phyloP scores from a whole-genome alignment of 2,888 invertebrate genomes.

The Salticus scenicus region DNA sequence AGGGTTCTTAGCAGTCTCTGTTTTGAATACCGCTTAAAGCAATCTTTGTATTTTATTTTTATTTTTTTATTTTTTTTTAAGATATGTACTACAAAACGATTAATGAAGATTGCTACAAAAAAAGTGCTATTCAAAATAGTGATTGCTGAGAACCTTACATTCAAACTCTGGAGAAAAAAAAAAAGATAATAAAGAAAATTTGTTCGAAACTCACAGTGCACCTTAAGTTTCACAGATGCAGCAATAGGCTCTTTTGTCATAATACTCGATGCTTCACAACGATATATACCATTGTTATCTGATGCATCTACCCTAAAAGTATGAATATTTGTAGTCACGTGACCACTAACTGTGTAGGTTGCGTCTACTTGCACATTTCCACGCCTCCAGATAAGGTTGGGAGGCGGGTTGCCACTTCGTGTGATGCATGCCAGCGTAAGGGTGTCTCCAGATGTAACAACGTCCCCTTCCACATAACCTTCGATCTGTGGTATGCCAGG shows the following conservation, averaged over 20 bases:
- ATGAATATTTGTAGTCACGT: conserved; percentile 73
- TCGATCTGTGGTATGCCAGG: conserved; percentile 93
- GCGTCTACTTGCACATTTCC: conserved; percentile 66
- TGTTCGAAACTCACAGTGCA: conserved; percentile 76
- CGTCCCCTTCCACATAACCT: conserved; percentile 92
- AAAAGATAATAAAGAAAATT: too few relatives aligned
- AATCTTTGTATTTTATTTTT: too few relatives aligned
- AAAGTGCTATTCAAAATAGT: too few relatives aligned
- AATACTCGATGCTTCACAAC: conserved; percentile 85
- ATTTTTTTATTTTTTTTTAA: too few relatives aligned
- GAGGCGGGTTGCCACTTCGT: conserved; percentile 95
- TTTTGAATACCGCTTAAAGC: too few relatives aligned
- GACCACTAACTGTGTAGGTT: conserved; percentile 61
- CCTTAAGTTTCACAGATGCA: conserved; percentile 74
- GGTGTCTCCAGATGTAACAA: conserved; percentile 83
- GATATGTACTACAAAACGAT: too few relatives aligned
- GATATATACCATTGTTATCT: conserved; percentile 94
- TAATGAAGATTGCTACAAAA: too few relatives aligned
- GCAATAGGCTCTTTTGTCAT: conserved; percentile 73
- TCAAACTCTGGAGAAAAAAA: too few relatives aligned
- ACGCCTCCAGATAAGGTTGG: conserved; percentile 75
- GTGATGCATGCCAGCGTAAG: conserved; percentile 93
- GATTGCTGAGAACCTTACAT: too few relatives aligned
- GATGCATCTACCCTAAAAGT: conserved; percentile 88
- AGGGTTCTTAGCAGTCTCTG: too few relatives aligned